phyloP scores from a whole-genome alignment of 1,140 invertebrate genomes.

The Drosophila punjabiensis region DNA sequence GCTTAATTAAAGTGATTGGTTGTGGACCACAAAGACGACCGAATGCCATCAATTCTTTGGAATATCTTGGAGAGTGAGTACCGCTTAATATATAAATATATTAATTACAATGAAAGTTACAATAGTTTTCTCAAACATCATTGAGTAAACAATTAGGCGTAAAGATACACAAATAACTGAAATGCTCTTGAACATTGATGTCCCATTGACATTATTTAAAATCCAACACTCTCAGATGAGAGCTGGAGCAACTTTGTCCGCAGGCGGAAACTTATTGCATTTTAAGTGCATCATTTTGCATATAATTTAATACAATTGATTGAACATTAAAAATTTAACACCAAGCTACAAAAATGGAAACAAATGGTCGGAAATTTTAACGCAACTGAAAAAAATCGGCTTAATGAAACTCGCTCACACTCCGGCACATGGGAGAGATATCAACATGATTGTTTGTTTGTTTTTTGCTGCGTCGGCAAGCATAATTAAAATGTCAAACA shows the following conservation, averaged over 20 bases:
- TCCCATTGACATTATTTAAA: slow-evolving; percentile 7
- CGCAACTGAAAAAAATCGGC: slow-evolving; percentile 15
- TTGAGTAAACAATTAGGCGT: not conserved
- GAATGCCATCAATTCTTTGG: not conserved
- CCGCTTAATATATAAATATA: too few species aligned
- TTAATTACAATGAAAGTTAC: not conserved
- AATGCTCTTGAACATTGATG: not conserved
- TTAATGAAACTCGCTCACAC: slow-evolving; percentile 53
- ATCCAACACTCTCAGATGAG: not conserved
- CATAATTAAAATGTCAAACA: slow-evolving; percentile 74
- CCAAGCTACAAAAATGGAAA: slow-evolving; percentile 40
- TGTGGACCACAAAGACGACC: slow-evolving; percentile 3
- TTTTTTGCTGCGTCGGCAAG: slow-evolving; percentile 26
- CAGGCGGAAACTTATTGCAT: slow-evolving; percentile 29
- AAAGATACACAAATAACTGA: not conserved
- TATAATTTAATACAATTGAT: slow-evolving; percentile 73
- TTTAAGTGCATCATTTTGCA: slow-evolving; percentile 58
- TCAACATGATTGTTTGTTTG: slow-evolving; percentile 46
- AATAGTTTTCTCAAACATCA: not conserved
- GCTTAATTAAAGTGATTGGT: slow-evolving; percentile 40
- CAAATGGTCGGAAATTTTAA: slow-evolving; percentile 66
- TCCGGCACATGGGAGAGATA: slow-evolving; percentile 19
- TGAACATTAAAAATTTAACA: slow-evolving; percentile 60
- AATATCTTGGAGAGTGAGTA: not conserved
- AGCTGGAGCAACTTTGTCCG: not conserved